These are phyloP conservation scores for Philypnodon macrostomus DNA, from an alignment of 2,797 vertebrate genomes.

Conservation along the genomic window DNA sequence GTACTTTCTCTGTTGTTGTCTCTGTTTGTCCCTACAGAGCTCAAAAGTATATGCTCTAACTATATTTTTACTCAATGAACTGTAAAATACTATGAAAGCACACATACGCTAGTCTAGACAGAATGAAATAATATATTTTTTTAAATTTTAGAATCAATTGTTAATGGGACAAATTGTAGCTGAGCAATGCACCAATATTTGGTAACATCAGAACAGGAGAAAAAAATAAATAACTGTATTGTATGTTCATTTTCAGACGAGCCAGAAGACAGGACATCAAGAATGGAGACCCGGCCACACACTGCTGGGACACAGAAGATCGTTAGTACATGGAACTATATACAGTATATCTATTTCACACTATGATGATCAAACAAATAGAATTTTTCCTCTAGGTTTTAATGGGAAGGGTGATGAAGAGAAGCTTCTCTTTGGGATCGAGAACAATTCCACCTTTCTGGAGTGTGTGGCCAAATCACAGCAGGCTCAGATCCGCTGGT, in stretches of 20 bases:
- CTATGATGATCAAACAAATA: neutral
- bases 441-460: constrained; percentile 96
- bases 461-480: constrained; percentile 97
- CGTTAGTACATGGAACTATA: constrained; percentile 74
- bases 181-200: too few species aligned
- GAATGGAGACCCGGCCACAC: constrained; percentile 91
- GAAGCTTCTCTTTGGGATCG: constrained; percentile 92
- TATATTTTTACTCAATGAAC: too few species aligned
- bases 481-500: constrained; percentile 84
- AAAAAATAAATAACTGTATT: neutral
- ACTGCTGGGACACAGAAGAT: constrained; percentile 94
- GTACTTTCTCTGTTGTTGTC: too few species aligned
- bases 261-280: constrained; percentile 96
- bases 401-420: constrained; percentile 85
- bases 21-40: too few species aligned
- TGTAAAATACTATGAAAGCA: too few species aligned
- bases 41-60: too few species aligned
- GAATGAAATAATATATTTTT: too few species aligned
- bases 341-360: too few species aligned
- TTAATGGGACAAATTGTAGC: too few species aligned
- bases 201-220: too few species aligned
- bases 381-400: constrained; percentile 63
- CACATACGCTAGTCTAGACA: too few species aligned
- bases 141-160: too few species aligned
- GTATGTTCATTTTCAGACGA: constrained; percentile 77